These are phyloP conservation scores for Rosalia funebris DNA, from an alignment of 2,888 invertebrate species.

Conservation along the genomic window DNA sequence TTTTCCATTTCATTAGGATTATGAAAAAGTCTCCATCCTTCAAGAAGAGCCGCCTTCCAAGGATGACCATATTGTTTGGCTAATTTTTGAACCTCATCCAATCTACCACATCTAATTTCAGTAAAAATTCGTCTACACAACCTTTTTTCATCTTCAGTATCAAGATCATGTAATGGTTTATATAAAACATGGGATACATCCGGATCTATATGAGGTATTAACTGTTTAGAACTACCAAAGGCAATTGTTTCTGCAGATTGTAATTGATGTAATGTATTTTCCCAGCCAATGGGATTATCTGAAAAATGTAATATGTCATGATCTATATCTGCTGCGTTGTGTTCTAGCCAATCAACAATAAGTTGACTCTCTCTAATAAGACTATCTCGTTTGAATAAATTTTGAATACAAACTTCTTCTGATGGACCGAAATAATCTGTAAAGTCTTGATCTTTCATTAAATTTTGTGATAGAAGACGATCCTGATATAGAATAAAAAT, in stretches of 20 bases:
- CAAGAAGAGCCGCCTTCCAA: slow-evolving; percentile 89
- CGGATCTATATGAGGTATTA: slow-evolving; percentile 80
- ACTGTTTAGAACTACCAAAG: slow-evolving; percentile 68
- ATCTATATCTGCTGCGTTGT: slow-evolving; percentile 72
- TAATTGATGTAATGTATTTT: slow-evolving; percentile 87
- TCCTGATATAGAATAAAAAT: slow-evolving; percentile 85
- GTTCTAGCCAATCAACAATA: slow-evolving; percentile 93
- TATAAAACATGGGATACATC: slow-evolving; percentile 87
- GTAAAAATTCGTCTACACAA: slow-evolving; percentile 73
- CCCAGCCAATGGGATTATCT: slow-evolving; percentile 88
- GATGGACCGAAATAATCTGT: slow-evolving; percentile 65
- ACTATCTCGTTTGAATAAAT: slow-evolving; percentile 69
- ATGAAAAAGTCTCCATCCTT: slow-evolving; percentile 90
- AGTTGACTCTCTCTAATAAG: slow-evolving; percentile 77
- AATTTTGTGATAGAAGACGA: slow-evolving; percentile 66
- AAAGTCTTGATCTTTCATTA: slow-evolving; percentile 57
- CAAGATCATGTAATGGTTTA: slow-evolving; percentile 84
- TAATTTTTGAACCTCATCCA: slow-evolving; percentile 84
- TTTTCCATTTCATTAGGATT: slow-evolving; percentile 80
- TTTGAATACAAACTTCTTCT: slow-evolving; percentile 70
- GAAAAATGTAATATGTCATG: slow-evolving; percentile 76
- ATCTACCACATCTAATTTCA: slow-evolving; percentile 85
- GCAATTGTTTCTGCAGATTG: slow-evolving; percentile 67
- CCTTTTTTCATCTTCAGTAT: slow-evolving; percentile 80
- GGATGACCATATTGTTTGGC: slow-evolving; percentile 89